Evolutionary conservation across 2,113 vertebrate species (phyloP), one percentile per base, ranked within the genome.

Genomic region (Lophura nycthemera): DNA sequence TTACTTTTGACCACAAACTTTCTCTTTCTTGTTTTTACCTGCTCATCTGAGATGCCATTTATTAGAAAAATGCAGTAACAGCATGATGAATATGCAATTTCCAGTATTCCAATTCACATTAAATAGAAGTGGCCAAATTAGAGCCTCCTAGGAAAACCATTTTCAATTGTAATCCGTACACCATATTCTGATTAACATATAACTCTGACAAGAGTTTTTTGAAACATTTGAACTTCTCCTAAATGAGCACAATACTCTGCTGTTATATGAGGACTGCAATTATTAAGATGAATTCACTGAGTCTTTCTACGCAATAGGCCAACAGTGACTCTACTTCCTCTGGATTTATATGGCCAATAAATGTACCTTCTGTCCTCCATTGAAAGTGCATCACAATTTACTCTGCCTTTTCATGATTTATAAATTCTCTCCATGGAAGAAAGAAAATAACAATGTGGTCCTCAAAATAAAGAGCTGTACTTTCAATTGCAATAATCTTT

Each of bases 231-330:
- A 38, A 4, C 61, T 86, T 93, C 20, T 84, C 42, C 54, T 79
- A 66, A 88, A 86, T 88, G 17, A 89, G 61, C 47, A 43, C 43
- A 75, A 84, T 88, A 59, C 25, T 66, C 67, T 81, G 50, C 78
- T 75, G 78, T 30, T 42, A 60, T 59, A 82, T 8, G 7, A 38
- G 80, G 17, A 82, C 27, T 24, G n/a, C 17, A 77, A 65, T 78
- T 94, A 77, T 48, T 84, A 82, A 91, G 45, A 79, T 45, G 6
- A 96, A 89, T 91, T 89, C 13, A 59, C 45, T 54, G 32, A 34
- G 73, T 60, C 40, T 91, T 85, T 32, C 54, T 82, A 59, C 5
- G 34, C 30, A 10, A 65, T 14, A 69, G 5, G 32, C 32, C 79
- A 73, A 76, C 32, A 72, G 47, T 63, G 30, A 83, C 34, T 78